Base-by-base conservation (phyloP, 2,113 vertebrate species). In the Castor canadensis region DNA sequence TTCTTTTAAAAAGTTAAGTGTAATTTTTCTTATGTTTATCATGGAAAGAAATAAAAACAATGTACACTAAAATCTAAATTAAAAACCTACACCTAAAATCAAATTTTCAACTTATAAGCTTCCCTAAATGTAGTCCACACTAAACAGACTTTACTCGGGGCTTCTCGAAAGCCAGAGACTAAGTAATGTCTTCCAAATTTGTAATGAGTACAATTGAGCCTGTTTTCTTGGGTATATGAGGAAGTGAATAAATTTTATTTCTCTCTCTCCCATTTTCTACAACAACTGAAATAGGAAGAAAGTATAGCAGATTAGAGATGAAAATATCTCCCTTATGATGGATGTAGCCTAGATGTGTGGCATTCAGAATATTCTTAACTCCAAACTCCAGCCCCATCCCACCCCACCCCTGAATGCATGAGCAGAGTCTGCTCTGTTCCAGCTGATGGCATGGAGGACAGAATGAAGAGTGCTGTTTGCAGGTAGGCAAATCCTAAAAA, bases 31-130 rank as follows among this genome's bases (percentile, higher is more conserved):
- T 19, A 81, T 60, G 20, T 76, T 88, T 91, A 35, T 60, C 32
- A 32, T 82, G 38, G 12, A 76, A 71, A 22, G 22, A 67, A 19
- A 30, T 8, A 67, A 47, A 35, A 73, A 54, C 43, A 3, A 58
- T 56, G 3, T 45, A 6, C 2, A 79, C 28, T 90, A 16, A 87
- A 20, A 54, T 82, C 24, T 60, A 86, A 79, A 95, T 87, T 80
- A 76, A 40, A 88, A 96, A 89, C 2, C 13, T 81, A 54, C 15
- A 45, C 38, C 89, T 79, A 77, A 91, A 88, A 88, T 69, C 35
- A 88, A 90, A 96, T 93, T 91, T 94, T 82, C 56, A 85, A 91
- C 28, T 47, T 64, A 82, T 26, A 80, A 60, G 1, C 43, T 97
- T 93, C 62, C 87, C 60, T 49, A 85, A 85, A 90, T 60, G 11